phyloP scores from a whole-genome alignment of 2,797 vertebrate species.

The Sebastes cheni region DNA sequence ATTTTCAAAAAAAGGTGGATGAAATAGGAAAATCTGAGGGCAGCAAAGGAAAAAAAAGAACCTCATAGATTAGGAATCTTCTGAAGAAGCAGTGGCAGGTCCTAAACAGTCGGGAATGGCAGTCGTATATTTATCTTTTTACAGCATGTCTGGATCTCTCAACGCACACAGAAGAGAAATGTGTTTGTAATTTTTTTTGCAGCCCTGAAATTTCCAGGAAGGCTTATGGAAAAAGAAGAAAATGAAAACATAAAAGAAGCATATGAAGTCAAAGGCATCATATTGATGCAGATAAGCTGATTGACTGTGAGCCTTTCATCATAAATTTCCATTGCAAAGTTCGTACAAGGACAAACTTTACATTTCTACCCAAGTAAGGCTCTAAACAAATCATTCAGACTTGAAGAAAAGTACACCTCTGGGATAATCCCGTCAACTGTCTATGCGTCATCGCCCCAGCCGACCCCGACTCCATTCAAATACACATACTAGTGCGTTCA shows the following conservation, averaged over 20 bases:
- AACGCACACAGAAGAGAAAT: not conserved
- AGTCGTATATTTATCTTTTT: conserved; percentile 37
- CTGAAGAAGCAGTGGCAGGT: not conserved
- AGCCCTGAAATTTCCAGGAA: conserved; percentile 14
- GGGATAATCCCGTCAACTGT: not conserved
- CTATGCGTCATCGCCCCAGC: not conserved
- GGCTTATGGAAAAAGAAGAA: not conserved
- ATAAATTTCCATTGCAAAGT: not conserved
- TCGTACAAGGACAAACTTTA: not conserved
- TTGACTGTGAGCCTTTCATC: not conserved
- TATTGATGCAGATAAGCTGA: not conserved
- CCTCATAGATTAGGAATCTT: conserved; percentile 3
- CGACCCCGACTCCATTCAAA: not conserved
- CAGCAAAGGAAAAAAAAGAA: not conserved
- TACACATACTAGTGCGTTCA: not conserved
- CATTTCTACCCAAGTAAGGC: not conserved
- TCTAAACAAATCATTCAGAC: not conserved
- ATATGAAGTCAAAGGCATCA: not conserved
- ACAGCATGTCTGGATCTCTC: conserved; percentile 36
- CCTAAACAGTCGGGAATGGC: not conserved
- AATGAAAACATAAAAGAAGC: not conserved
- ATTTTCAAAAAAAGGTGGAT: not conserved
- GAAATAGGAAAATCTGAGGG: not conserved
- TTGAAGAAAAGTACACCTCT: not conserved
- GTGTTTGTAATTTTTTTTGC: conserved; percentile 19